Base-by-base conservation (phyloP, 2,797 vertebrate species). In the Oryzias sinensis region DNA sequence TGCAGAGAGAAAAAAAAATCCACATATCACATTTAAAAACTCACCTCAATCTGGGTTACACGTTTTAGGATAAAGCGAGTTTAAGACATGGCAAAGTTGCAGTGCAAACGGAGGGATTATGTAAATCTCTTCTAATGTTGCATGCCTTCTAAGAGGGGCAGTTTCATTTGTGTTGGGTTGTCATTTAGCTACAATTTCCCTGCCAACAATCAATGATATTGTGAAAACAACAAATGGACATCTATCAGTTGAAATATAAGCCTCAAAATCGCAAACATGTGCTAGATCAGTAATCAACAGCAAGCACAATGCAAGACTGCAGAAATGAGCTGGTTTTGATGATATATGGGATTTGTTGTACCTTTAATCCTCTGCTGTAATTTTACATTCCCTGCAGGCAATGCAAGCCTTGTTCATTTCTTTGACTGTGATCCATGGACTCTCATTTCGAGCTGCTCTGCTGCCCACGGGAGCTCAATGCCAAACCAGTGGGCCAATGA, bases 401-500 rank as follows among this genome's bases (percentile, higher is more conserved):
- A 42, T 14, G 6, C 53, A 11, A 16, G 65, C 72, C 57, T 60
- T 45, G 33, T 72, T 65, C n/a, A 0, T 49, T 66, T 63, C 60
- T 76, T 65, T 76, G 69, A 79, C 68, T 69, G 53, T 73, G 84
- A 82, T 83, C 79, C 77, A 87, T 72, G 60, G 63, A 70, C 70
- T 82, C 62, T 45, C 80, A 84, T 76, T 69, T 71, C 64, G 58
- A 83, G 83, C 79, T 72, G 65, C 54, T 51, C 65, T 45, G 57
- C 73, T 80, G 81, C 79, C 88, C 82, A 72, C 45, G 48, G 74
- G 72, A 82, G 67, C 62, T 71, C 68, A 11, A 46, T 74, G 82
- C 86, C 86, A 87, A 85, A 79, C 57, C 79, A 69, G 70, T 72
- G 77, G 84, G 82, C 76, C 57, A 53, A 48, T 77, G 82, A 79